Base-by-base conservation (phyloP, 2,888 invertebrate species). In the Theodoxus fluviatilis region DNA sequence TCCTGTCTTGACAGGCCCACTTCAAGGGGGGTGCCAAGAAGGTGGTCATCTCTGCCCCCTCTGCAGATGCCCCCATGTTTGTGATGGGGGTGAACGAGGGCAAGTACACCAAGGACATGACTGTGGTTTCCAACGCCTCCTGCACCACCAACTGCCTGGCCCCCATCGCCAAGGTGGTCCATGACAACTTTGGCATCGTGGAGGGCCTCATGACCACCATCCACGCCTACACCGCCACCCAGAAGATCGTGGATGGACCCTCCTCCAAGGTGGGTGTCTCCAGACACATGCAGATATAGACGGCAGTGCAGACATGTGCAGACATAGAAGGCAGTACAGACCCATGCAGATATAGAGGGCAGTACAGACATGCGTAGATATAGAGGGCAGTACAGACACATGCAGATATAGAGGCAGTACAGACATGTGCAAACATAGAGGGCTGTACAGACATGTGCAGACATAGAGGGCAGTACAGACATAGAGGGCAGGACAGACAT, bases 141-240 rank as follows among this genome's bases (percentile, higher is more conserved):
- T 99, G 98, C 91, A 99, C 98, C 74, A 99, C 98, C 86, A 98
- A 98, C 90, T 98, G 98, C 87, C 90, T 99, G 81, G 98, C 98
- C 79, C 98, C 98, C 61, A 90, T 98, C 70, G 97, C 97, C 81
- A 98, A 99, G 88, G 96, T 99, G 76, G 92, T 99, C 87, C 91
- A 98, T 84, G 97, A 98, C 87, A 95, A 96, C 87, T 98, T 95
- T 83, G 94, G 93, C 80, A 98, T 98, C 85, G 90, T 94, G 76
- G 96, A 98, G 88, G 97, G 93, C 3, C 90, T 98, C 67, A 98
- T 98, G 97, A 99, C 98, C 78, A 98, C 95, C 73, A 95, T 98
- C 3, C 98, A 99, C 87, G 96, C 98, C 31, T 93, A 93, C 79
- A 99, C 98, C 64, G 97, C 98, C 76, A 97, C 97, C 55, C 98